Evolutionary conservation across 2,888 invertebrate species (phyloP), one percentile per base, ranked within the genome.

Genomic region (Agrenia bidenticulata): DNA sequence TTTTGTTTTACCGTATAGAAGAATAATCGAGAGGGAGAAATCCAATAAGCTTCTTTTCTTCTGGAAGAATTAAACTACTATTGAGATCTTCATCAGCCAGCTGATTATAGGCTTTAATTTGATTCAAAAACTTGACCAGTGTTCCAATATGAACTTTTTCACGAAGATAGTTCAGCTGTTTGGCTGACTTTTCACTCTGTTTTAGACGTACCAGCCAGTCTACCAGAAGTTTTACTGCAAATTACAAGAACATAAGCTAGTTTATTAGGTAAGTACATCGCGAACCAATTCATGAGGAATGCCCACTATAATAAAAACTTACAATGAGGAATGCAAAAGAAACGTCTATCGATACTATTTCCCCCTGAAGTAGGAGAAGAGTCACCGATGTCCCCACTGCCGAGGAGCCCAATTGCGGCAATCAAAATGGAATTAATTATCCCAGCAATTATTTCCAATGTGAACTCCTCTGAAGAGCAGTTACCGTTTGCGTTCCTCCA

Each of bases 171-270:
- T 4, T 2, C 2, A 57, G 37, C 7, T 39, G 41, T 19, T 17
- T 21, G 5, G 2, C 21, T 11, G 17, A 39, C 2, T 19, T 21
- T 19, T 57, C 57, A 21, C 9, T 21, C n/a, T 19, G 41, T 7
- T 63, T 50, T 39, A 66, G 69, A 56, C 69, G 66, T 24, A 60
- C 64, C 19, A 76, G 64, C 74, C 74, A 76, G 41, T 76, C 76
- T 64, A 73, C 63, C 2, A 70, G n/a, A 21, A 76, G 68, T 70
- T 76, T 76, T 11, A 76, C 76, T 76, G 61, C 1, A 67, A 72
- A 13, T 37, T 32, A 49, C 32, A 32, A n/a, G n/a, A n/a, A n/a
- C n/a, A n/a, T 59, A 45, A 9, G 19, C 27, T n/a, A 7, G 21
- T 58, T 1, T 24, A 17, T 23, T 50, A n/a, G n/a, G n/a, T n/a